A percentile compares a stretch with the other conserved stretches of the same genome.
Evolutionary conservation across 1,140 invertebrate species (phyloP).

Genomic region (Drosophila pandora): DNA sequence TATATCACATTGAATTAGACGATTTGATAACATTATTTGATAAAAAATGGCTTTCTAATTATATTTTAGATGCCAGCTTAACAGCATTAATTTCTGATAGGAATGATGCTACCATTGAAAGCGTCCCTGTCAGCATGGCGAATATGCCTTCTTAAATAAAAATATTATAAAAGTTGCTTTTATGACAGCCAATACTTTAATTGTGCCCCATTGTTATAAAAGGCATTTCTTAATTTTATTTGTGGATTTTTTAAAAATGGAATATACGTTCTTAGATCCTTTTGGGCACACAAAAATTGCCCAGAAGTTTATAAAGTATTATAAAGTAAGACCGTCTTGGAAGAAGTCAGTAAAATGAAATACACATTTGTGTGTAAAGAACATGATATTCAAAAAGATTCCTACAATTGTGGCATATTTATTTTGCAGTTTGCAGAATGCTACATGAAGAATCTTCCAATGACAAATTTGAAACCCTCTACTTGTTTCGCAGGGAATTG

Average conservation of each 20-base stretch:
- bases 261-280: too few relatives aligned
- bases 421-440: too few relatives aligned
- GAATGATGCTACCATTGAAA: background rate
- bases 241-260: background rate
- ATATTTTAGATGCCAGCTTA: conserved; percentile 5
- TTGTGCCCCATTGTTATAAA: conserved; percentile 2
- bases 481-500: too few relatives aligned
- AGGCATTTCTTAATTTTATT: conserved; percentile 5
- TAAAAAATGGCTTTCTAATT: background rate
- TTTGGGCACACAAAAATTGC: too few relatives aligned
- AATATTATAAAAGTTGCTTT: background rate
- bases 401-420: too few relatives aligned
- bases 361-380: too few relatives aligned
- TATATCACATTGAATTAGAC: conserved; percentile 3
- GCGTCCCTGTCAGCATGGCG: background rate
- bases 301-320: too few relatives aligned
- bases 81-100: background rate
- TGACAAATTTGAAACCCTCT: too few relatives aligned
- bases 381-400: too few relatives aligned
- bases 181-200: background rate
- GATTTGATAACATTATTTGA: background rate
- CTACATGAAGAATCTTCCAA: too few relatives aligned
- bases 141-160: background rate
- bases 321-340: too few relatives aligned
- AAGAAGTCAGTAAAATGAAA: too few relatives aligned